Conservation (phyloP, 2,888 invertebrate genomes). For the Orgyia antiqua region DNA sequence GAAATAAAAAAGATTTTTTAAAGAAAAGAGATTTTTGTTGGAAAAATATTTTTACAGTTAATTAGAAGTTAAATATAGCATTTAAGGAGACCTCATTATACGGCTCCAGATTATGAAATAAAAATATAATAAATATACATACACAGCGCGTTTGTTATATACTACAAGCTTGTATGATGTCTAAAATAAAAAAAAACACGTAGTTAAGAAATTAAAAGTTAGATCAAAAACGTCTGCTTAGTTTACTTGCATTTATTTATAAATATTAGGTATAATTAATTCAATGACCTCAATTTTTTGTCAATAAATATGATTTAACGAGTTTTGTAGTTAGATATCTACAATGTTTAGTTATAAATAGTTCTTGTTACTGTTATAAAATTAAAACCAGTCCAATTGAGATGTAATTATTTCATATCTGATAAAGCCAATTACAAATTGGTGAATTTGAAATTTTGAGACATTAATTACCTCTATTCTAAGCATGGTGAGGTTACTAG, state of each 20-base stretch:
- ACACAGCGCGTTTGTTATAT: no score
- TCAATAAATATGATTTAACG: conserved; percentile 15
- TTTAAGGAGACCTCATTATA: conserved; percentile 30
- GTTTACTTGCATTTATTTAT: conserved; percentile 35
- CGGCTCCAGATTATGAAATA: conserved; percentile 32
- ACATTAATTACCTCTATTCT: conserved; percentile 29
- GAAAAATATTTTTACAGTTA: conserved; percentile 39
- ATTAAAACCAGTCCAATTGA: conserved; percentile 8
- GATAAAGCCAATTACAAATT: conserved; percentile 22
- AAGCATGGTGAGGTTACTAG: conserved; percentile 42
- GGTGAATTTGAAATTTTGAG: no score
- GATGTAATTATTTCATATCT: conserved; percentile 21
- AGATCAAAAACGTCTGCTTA: conserved; percentile 31
- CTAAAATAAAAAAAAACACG: conserved; percentile 24
- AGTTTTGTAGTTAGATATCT: conserved; percentile 11
- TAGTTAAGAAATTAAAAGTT: conserved; percentile 26
- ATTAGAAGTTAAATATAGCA: conserved; percentile 31
- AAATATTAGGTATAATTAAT: conserved; percentile 8
- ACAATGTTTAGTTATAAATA: conserved; percentile 21
- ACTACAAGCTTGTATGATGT: conserved; percentile 19
- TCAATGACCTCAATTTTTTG: conserved; percentile 21
- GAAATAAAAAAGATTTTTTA: conserved; percentile 15
- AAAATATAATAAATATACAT: conserved; percentile 24
- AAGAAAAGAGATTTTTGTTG: conserved; percentile 35
- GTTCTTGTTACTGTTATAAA: conserved; percentile 7